These are phyloP conservation scores for Drosophila sulfurigaster DNA, from an alignment of 1,140 invertebrate species.

Conservation along the genomic window DNA sequence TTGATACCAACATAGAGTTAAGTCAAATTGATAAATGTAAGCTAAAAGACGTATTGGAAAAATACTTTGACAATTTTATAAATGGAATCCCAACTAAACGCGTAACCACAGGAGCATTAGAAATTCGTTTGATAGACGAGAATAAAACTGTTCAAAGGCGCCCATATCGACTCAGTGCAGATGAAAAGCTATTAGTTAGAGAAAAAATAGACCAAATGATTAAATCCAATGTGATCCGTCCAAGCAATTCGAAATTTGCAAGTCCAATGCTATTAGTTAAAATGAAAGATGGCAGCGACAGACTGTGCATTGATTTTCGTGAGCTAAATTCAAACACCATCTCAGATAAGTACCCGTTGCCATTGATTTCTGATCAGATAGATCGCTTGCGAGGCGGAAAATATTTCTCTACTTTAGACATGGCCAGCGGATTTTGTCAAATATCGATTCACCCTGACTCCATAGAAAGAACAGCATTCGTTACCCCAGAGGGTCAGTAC, in stretches of 20 bases:
- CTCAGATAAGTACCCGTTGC: constrained; percentile 1
- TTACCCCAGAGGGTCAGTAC: no score
- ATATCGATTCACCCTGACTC: not conserved
- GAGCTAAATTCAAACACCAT: not conserved
- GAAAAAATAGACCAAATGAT: constrained; percentile 29
- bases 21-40: constrained; percentile 9
- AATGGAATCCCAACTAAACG: constrained; percentile 7
- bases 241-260: constrained; percentile 25
- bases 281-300: constrained; percentile 5
- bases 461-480: not conserved
- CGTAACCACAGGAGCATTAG: constrained; percentile 1
- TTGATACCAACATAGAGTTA: constrained; percentile 6
- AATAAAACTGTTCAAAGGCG: constrained; percentile 28
- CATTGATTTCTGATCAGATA: not conserved
- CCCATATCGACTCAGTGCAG: constrained; percentile 8
- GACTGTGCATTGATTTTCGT: not conserved
- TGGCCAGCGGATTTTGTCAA: constrained; percentile 2
- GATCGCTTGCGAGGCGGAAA: not conserved
- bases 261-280: constrained; percentile 24
- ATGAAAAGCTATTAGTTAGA: constrained; percentile 24
- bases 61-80: not conserved
- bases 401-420: not conserved
- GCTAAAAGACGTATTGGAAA: not conserved
- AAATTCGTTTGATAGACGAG: constrained; percentile 27
- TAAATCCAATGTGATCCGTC: constrained; percentile 18